phyloP scores from a whole-genome alignment of 2,888 invertebrate genomes.

The Cancer borealis region DNA sequence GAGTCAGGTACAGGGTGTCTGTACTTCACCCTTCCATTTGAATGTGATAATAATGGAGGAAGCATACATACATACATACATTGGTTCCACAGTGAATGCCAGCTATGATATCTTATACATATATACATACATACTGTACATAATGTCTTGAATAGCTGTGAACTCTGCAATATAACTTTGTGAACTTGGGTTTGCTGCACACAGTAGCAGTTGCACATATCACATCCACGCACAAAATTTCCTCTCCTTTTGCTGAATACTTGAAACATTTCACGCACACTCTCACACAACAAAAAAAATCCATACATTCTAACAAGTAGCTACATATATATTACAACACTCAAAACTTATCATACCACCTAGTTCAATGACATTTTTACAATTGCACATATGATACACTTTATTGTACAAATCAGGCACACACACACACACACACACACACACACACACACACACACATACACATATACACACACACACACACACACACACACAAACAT shows the following conservation, averaged over 20 bases:
- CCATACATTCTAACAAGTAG: background rate
- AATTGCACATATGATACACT: no score
- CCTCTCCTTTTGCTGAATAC: no score
- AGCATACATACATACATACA: background rate
- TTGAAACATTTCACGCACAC: no score
- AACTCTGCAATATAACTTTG: background rate
- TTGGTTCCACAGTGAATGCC: background rate
- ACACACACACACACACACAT: background rate
- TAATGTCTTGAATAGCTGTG: constrained; percentile 5
- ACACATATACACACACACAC: background rate
- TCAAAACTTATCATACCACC: background rate
- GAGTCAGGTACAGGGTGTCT: background rate
- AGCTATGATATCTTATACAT: background rate
- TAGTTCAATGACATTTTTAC: no score
- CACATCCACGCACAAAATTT: background rate
- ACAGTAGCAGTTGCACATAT: background rate
- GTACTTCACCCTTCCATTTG: background rate
- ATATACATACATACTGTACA: background rate
- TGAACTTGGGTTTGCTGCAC: background rate
- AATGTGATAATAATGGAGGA: background rate
- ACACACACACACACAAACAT: constrained; percentile 12
- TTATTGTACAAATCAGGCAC: background rate
- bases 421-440: background rate
- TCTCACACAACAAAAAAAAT: background rate
- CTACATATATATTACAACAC: no score